Conservation (phyloP, 2,888 invertebrate genomes). For the Scrobipalpa atriplicella region DNA sequence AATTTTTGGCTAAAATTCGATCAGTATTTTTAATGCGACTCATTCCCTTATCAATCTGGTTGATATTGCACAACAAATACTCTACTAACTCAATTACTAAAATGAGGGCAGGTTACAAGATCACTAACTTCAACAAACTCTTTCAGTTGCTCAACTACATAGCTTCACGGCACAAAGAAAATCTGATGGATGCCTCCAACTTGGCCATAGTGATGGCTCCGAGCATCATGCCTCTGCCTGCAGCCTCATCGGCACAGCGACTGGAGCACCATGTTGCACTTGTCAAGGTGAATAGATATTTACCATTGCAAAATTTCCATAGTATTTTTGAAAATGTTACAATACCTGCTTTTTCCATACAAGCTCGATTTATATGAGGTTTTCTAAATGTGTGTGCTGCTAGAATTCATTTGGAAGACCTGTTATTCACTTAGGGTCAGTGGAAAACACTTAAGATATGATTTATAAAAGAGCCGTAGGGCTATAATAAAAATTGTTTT, state of each 20-base stretch:
- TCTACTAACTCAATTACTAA: too few relatives aligned
- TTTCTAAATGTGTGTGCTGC: too few relatives aligned
- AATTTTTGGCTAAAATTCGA: neutral
- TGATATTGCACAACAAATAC: slow-evolving; percentile 3
- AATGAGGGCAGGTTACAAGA: neutral
- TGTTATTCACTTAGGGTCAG: neutral
- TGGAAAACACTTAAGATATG: too few relatives aligned
- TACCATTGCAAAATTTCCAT: too few relatives aligned
- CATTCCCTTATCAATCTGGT: neutral
- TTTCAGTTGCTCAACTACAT: slow-evolving; percentile 87
- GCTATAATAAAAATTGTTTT: too few relatives aligned
- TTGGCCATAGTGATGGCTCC: slow-evolving; percentile 93
- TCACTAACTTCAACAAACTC: neutral
- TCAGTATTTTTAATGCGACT: neutral
- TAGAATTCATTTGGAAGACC: neutral
- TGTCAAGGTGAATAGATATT: slow-evolving; percentile 80
- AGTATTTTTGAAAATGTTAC: too few relatives aligned
- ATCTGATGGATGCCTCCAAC: slow-evolving; percentile 93
- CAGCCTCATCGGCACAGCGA: slow-evolving; percentile 84
- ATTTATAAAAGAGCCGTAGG: too few relatives aligned
- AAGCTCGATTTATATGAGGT: too few relatives aligned
- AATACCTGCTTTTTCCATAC: too few relatives aligned
- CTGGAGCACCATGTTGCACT: slow-evolving; percentile 87
- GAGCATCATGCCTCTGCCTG: slow-evolving; percentile 91
- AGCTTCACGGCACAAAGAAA: slow-evolving; percentile 85